Percentiles rank a stretch among this genome's conserved stretches.
phyloP scores from a whole-genome alignment of 2,888 invertebrate species.

The Drosophila greeni region DNA sequence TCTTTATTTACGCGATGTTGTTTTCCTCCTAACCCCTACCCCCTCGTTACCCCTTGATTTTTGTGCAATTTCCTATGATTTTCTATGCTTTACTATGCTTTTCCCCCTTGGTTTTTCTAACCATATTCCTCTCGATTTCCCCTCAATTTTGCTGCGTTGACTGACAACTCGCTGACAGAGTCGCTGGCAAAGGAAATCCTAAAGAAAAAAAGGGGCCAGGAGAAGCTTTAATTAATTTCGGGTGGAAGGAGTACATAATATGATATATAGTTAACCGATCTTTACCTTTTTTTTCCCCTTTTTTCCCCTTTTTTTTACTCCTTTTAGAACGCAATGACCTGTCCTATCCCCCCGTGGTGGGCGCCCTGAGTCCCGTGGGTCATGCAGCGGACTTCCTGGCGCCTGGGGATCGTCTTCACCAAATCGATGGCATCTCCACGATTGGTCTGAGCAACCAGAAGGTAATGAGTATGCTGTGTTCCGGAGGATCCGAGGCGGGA shows the following conservation, averaged over 20 bases:
- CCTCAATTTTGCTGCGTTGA: slow-evolving; percentile 22
- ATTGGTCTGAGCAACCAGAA: slow-evolving; percentile 87
- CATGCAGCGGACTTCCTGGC: slow-evolving; percentile 85
- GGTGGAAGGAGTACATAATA: neutral
- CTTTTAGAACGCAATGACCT: slow-evolving; percentile 77
- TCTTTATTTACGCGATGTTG: slow-evolving; percentile 61
- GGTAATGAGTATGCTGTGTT: slow-evolving; percentile 84
- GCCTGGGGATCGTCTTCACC: slow-evolving; percentile 88
- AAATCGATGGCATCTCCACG: slow-evolving; percentile 90
- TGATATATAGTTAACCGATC: neutral
- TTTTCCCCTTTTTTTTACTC: too few relatives aligned
- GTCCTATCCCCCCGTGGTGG: slow-evolving; percentile 79
- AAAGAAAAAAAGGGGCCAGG: slow-evolving; percentile 28
- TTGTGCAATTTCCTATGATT: slow-evolving; percentile 8
- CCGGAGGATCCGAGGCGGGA: slow-evolving; percentile 80
- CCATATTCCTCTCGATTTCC: slow-evolving; percentile 27
- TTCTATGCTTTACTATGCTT: too few relatives aligned
- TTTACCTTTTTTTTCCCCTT: too few relatives aligned
- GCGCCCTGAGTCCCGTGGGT: slow-evolving; percentile 77
- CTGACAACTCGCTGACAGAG: slow-evolving; percentile 67
- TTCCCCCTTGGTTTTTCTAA: neutral
- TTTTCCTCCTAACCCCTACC: neutral
- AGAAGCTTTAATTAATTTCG: slow-evolving; percentile 13
- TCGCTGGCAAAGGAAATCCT: slow-evolving; percentile 42
- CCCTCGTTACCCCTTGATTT: slow-evolving; percentile 1